A percentile compares a stretch with the other conserved stretches of the same genome.
These are phyloP conservation scores for Torymus texanus DNA, from an alignment of 2,888 invertebrate species.

Conservation along the genomic window DNA sequence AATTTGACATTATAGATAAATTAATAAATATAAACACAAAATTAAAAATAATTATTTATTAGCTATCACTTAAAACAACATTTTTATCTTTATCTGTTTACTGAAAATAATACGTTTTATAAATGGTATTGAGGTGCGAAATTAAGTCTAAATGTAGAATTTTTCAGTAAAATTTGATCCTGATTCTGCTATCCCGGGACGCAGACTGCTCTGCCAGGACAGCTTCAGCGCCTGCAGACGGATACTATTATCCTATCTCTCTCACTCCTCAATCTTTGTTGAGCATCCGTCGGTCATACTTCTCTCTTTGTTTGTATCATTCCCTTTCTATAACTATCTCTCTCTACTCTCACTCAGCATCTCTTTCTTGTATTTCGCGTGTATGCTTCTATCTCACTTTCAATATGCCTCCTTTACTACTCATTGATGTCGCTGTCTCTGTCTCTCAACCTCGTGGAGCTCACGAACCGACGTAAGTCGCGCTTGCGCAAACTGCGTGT, in stretches of 20 bases:
- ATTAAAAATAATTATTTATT: too few relatives aligned
- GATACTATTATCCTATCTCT: conserved; percentile 61
- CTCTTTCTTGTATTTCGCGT: conserved; percentile 28
- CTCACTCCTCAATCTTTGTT: conserved; percentile 60
- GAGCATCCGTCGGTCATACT: conserved; percentile 47
- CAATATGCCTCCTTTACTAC: conserved; percentile 53
- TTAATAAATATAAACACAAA: too few relatives aligned
- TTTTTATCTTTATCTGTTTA: too few relatives aligned
- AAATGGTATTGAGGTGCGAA: too few relatives aligned
- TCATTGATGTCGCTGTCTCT: conserved; percentile 38
- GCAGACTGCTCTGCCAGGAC: conserved; percentile 72
- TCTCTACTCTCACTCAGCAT: conserved; percentile 34
- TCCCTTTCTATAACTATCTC: conserved; percentile 34
- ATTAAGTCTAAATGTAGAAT: background rate
- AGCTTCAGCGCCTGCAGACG: conserved; percentile 69
- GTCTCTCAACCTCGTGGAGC: conserved; percentile 58
- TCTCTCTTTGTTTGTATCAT: conserved; percentile 43
- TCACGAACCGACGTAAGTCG: conserved; percentile 60
- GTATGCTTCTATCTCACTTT: conserved; percentile 33
- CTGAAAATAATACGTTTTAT: too few relatives aligned
- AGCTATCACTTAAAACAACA: too few relatives aligned
- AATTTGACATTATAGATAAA: too few relatives aligned
- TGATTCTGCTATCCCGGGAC: conserved; percentile 73
- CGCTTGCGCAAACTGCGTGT: conserved; percentile 67
- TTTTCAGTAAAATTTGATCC: conserved; percentile 64